phyloP scores from a whole-genome alignment of 2,888 invertebrate genomes.

The Prostheceraeus crozeri region DNA sequence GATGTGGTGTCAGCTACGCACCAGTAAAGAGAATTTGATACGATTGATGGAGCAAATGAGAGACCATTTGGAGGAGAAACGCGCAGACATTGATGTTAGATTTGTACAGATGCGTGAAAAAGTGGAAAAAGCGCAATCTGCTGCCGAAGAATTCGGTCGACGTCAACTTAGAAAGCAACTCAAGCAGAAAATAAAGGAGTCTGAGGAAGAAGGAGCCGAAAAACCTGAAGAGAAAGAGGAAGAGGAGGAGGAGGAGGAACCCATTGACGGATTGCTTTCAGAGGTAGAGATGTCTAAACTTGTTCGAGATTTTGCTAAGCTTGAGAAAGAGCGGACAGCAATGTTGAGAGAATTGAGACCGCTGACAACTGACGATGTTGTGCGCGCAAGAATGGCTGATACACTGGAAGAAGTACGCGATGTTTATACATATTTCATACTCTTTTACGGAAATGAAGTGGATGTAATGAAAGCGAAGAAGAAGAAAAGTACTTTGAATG shows the following conservation, averaged over 20 bases:
- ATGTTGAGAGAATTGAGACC: slow-evolving; percentile 64
- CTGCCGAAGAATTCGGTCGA: too few species aligned
- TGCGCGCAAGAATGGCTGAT: slow-evolving; percentile 46
- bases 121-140: too few species aligned
- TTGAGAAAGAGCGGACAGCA: slow-evolving; percentile 75
- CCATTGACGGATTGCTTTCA: too few species aligned
- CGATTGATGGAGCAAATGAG: slow-evolving; percentile 79
- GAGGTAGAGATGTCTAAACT: slow-evolving; percentile 78
- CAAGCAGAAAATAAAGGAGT: too few species aligned
- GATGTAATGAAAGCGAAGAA: slow-evolving; percentile 61
- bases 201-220: too few species aligned
- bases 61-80: slow-evolving; percentile 22
- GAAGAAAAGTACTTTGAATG: slow-evolving; percentile 47
- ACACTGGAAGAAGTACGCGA: slow-evolving; percentile 79
- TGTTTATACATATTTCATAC: slow-evolving; percentile 79
- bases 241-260: too few species aligned
- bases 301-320: slow-evolving; percentile 71
- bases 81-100: too few species aligned
- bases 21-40: slow-evolving; percentile 72
- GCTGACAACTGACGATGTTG: slow-evolving; percentile 71
- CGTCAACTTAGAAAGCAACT: too few species aligned
- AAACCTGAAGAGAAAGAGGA: too few species aligned
- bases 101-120: too few species aligned
- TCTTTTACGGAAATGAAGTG: slow-evolving; percentile 72
- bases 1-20: slow-evolving; percentile 64